Base-by-base conservation (phyloP, 2,888 invertebrate species). In the Allolobophora icterica region DNA sequence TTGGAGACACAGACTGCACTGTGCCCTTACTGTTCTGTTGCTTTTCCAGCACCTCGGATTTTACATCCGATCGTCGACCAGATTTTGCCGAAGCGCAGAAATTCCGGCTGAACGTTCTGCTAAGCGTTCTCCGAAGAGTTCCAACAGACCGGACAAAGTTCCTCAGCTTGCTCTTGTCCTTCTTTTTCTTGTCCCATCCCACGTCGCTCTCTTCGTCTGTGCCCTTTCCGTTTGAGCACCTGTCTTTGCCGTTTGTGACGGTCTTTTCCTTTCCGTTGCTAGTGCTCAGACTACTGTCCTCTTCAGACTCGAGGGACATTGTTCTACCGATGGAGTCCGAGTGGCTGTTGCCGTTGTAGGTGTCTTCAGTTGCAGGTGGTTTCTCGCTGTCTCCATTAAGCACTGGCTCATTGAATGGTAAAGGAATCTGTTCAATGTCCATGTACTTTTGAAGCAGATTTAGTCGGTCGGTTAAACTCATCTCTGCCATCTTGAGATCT, bases 61-160 rank as follows among this genome's bases (percentile, higher is more conserved):
- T 87, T 35, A 38, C 38, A 11, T 87, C 87, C 2, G 87, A 87
- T 35, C 87, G 87, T 87, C 87, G 87, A 19, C 52, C 90, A 21
- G 90, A 45, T 30, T 90, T 90, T 17, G 52, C 90, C 1, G 90
- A 90, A 30, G 90, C 90, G 33, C 90, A 90, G 83, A 90, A 90
- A 94, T 97, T 97, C 93, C 97, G 97, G 92, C 97, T 97, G 96
- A 97, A 97, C 1, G 97, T 97, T 94, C 96, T 96, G 0, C 97
- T 97, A 92, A 97, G 97, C 33, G 90, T 58, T 38, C 90, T 52
- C 19, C 90, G n/a, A 45, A 71, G 52, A 17, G 52, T 58, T 30
- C 58, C 71, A 13, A 90, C 58, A 8, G 90, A 45, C 30, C 90
- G 45, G 34, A 90, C 71, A 35, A 90, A 97, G 94, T 97, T 97